Evolutionary conservation across 2,797 vertebrate species (phyloP).

Genomic region (Toxotes lorentzi): DNA sequence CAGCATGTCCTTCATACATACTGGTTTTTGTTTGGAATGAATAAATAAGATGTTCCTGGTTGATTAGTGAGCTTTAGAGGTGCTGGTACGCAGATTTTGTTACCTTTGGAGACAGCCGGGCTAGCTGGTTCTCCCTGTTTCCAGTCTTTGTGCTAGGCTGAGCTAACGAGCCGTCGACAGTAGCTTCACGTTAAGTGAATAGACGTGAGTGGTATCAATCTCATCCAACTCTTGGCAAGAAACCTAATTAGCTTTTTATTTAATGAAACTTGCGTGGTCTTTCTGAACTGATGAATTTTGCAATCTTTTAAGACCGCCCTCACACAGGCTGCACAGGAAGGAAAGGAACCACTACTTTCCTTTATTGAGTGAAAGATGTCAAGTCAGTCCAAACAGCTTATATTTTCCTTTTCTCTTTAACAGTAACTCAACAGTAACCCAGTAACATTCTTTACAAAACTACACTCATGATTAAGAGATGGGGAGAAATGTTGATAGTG

Average conservation of each 20-base stretch:
- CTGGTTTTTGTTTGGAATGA: background rate
- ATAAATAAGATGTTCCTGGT: background rate
- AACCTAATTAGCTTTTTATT: too few relatives aligned
- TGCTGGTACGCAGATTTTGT: background rate
- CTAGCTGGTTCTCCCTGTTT: background rate
- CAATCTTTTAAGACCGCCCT: background rate
- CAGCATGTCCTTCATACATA: background rate
- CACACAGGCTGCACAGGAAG: background rate
- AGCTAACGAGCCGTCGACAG: background rate
- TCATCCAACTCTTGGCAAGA: too few relatives aligned
- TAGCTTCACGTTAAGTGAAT: too few relatives aligned
- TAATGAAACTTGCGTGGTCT: too few relatives aligned
- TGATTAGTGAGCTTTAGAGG: background rate
- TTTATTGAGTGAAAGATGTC: background rate
- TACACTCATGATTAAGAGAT: background rate
- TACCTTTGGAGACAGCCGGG: background rate
- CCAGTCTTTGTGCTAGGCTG: background rate
- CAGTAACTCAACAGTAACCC: background rate
- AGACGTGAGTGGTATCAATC: too few relatives aligned
- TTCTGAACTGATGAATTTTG: too few relatives aligned
- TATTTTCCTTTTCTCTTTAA: background rate
- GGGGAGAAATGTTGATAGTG: constrained; percentile 38
- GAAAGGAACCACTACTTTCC: background rate
- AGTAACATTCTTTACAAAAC: background rate
- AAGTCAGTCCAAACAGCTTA: background rate